These are phyloP conservation scores for Epizoanthus stellaris DNA, from an alignment of 92 coral and sea anemone species.

Conservation along the genomic window DNA sequence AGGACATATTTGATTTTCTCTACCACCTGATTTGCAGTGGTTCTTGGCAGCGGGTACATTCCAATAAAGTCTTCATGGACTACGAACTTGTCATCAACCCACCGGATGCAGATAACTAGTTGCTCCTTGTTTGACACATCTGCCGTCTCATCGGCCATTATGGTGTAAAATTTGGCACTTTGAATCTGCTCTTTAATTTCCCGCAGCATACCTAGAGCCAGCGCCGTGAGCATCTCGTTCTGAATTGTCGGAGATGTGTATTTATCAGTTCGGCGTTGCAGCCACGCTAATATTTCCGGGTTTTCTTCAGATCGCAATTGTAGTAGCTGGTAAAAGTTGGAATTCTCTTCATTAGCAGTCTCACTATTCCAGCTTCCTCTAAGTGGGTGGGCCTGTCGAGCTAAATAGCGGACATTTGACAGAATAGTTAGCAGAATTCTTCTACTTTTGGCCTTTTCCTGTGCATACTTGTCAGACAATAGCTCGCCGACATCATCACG, in stretches of 20 bases:
- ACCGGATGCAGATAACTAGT: slow-evolving; percentile 60
- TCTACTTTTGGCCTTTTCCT: slow-evolving; percentile 50
- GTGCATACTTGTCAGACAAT: slow-evolving; percentile 28
- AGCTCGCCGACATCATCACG: slow-evolving; percentile 57
- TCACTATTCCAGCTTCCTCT: slow-evolving; percentile 62
- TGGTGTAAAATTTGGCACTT: slow-evolving; percentile 46
- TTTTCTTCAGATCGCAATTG: slow-evolving; percentile 53
- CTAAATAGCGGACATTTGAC: slow-evolving; percentile 60
- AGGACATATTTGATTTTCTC: slow-evolving; percentile 30
- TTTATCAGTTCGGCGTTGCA: slow-evolving; percentile 40
- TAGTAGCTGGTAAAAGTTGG: slow-evolving; percentile 62
- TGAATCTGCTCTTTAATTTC: slow-evolving; percentile 39
- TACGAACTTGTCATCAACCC: slow-evolving; percentile 53
- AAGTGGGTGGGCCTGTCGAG: slow-evolving; percentile 56
- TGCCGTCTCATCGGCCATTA: slow-evolving; percentile 71
- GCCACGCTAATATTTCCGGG: slow-evolving; percentile 58
- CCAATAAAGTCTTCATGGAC: slow-evolving; percentile 62
- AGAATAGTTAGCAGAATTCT: slow-evolving; percentile 57
- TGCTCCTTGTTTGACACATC: slow-evolving; percentile 66
- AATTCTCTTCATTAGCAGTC: slow-evolving; percentile 46
- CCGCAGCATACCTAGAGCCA: slow-evolving; percentile 43
- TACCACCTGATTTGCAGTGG: slow-evolving; percentile 44
- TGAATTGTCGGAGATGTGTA: slow-evolving; percentile 62
- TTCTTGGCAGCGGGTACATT: slow-evolving; percentile 46
- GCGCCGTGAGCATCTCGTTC: slow-evolving; percentile 56